Percentiles rank a stretch among this genome's conserved stretches.
phyloP scores from a whole-genome alignment of 1,140 invertebrate species.

The Drosophila fuyamai region DNA sequence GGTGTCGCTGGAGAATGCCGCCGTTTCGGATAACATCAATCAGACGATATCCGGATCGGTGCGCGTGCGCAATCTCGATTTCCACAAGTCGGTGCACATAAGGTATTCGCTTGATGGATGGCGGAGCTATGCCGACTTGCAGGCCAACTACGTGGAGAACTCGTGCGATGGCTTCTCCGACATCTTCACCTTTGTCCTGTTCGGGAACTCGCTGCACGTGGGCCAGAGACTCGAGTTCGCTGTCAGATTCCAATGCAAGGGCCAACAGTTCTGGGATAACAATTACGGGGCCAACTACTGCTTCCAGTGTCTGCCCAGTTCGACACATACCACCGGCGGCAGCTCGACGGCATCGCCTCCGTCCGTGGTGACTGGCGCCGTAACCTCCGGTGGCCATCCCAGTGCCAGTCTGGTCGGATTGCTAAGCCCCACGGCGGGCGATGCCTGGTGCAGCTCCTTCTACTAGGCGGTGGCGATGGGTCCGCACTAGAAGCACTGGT shows the following conservation, averaged over 20 bases:
- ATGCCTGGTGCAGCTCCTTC: conserved; percentile 83
- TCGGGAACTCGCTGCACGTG: conserved; percentile 89
- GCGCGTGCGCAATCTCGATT: conserved; percentile 95
- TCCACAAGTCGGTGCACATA: conserved; percentile 95
- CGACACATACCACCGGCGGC: conserved; percentile 44
- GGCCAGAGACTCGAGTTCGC: conserved; percentile 93
- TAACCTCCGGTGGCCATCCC: conserved; percentile 39
- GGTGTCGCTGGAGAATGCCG: conserved; percentile 94
- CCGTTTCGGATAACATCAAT: conserved; percentile 89
- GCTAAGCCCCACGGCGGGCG: conserved; percentile 79
- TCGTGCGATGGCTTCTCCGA: conserved; percentile 97
- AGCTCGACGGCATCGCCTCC: conserved; percentile 61
- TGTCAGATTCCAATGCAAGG: conserved; percentile 92
- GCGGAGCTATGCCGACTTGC: conserved; percentile 92
- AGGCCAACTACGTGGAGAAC: conserved; percentile 92
- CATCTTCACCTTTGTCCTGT: conserved; percentile 92
- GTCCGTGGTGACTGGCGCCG: conserved; percentile 69
- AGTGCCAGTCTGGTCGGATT: conserved; percentile 58
- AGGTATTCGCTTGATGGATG: conserved; percentile 95
- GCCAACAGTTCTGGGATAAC: conserved; percentile 95
- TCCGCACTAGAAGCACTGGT: conserved; percentile 46
- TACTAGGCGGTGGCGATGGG: conserved; percentile 56
- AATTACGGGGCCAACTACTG: conserved; percentile 94
- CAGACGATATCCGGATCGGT: conserved; percentile 94
- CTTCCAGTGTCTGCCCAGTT: conserved; percentile 90